phyloP scores from a whole-genome alignment of 2,113 vertebrate genomes.

The Tetrao urogallus region DNA sequence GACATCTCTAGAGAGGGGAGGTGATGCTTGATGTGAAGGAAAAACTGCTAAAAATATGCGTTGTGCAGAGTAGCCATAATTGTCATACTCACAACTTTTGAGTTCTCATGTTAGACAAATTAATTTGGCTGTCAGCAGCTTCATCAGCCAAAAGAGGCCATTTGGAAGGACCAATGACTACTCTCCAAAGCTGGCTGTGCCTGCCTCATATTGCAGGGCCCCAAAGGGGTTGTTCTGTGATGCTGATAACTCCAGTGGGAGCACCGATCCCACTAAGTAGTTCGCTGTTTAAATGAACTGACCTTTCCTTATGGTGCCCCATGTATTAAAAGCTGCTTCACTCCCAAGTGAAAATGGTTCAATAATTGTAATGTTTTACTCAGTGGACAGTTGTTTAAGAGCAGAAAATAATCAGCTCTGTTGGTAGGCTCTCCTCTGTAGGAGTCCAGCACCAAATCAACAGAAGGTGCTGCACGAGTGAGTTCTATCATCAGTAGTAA shows the following conservation, averaged over 20 bases:
- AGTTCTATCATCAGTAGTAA: neutral
- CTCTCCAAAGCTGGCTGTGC: neutral
- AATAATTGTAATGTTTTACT: conserved; percentile 65
- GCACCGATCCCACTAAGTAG: conserved; percentile 50
- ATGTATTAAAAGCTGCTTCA: conserved; percentile 61
- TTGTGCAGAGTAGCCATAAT: neutral
- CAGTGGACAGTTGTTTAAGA: conserved; percentile 53
- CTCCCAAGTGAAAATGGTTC: conserved; percentile 54
- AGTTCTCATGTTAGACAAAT: neutral
- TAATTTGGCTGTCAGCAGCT: conserved; percentile 29
- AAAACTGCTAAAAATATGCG: neutral
- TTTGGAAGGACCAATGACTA: neutral
- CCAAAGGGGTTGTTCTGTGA: conserved; percentile 13
- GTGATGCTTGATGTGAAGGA: neutral
- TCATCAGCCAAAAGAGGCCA: conserved; percentile 38
- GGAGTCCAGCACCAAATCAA: neutral
- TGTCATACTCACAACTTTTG: neutral
- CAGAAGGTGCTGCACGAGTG: neutral
- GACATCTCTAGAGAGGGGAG: neutral
- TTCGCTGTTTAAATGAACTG: conserved; percentile 65
- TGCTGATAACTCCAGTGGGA: conserved; percentile 59
- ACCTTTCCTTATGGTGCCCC: conserved; percentile 28
- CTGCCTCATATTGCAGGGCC: neutral
- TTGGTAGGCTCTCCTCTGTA: conserved; percentile 22
- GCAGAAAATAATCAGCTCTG: conserved; percentile 59